These are phyloP conservation scores for Misgurnus anguillicaudatus DNA, from an alignment of 2,113 vertebrate species.

Conservation along the genomic window DNA sequence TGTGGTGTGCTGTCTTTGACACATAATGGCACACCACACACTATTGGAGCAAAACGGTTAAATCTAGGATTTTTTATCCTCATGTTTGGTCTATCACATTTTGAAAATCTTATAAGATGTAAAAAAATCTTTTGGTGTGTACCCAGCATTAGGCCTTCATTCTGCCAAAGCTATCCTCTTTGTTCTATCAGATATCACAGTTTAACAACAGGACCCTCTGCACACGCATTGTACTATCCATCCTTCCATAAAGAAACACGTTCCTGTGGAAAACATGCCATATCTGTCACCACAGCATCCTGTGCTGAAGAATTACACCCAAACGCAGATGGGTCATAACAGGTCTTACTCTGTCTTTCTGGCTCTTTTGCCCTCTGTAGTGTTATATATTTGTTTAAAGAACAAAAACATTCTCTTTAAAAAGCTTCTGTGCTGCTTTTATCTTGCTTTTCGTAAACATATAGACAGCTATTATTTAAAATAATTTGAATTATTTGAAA, in stretches of 20 bases:
- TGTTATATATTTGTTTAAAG: not conserved
- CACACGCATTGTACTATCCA: slow-evolving; percentile 12
- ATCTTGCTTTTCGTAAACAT: not conserved
- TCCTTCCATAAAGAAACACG: slow-evolving; percentile 26
- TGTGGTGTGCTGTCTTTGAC: no score
- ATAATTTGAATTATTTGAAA: no score
- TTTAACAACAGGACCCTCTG: slow-evolving; percentile 20
- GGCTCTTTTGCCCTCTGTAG: not conserved
- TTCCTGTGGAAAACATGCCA: slow-evolving; percentile 54
- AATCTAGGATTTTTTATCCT: no score
- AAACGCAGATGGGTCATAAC: slow-evolving; percentile 48
- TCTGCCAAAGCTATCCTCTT: not conserved
- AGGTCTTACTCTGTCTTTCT: slow-evolving; percentile 15
- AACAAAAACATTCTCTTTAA: not conserved
- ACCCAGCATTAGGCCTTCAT: no score
- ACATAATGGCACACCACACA: no score
- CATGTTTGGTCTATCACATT: no score
- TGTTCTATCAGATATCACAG: not conserved
- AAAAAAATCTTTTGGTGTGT: no score
- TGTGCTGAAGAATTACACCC: slow-evolving; percentile 45
- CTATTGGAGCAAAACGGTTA: no score
- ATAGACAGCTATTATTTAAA: not conserved
- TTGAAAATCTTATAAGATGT: no score
- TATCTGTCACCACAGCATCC: slow-evolving; percentile 56
- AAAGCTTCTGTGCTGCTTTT: not conserved